Evolutionary conservation across 2,888 invertebrate genomes (phyloP), one percentile per base, ranked within the genome.

Genomic region (Lacanobia wlatinum): DNA sequence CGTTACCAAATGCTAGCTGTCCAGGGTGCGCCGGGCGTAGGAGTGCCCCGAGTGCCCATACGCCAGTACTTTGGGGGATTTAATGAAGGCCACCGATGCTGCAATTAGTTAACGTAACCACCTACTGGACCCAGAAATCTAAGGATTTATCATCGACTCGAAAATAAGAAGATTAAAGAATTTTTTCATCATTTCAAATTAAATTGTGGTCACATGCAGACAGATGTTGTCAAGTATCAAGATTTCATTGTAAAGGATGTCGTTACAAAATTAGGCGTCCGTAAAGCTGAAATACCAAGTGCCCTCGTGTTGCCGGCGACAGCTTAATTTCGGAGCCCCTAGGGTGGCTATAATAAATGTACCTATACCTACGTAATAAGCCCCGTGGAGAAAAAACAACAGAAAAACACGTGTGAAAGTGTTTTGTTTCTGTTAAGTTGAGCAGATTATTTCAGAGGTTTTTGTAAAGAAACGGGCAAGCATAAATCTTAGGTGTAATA

Each of bases 211-310:
- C 58, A 60, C 65, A 38, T 62, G 52, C 43, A 40, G 43, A 61
- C 82, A 77, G 79, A 75, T 86, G 86, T 64, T 69, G 59, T 78
- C 43, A 82, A 86, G 48, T 75, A 52, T 56, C 61, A 70, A 59
- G 50, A 67, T 80, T 83, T 74, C 50, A 60, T 28, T 73, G 56
- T 72, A 77, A 77, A 82, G 78, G 70, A 66, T 68, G 74, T 72
- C 65, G 76, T 78, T 83, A 79, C 53, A 86, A 86, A 86, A 84
- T 84, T 72, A 75, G 62, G 56, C 53, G 38, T 21, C 52, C 63
- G 40, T 71, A 68, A 73, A 53, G 52, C 58, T 81, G 58, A 71
- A 78, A 71, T 67, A 76, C 70, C 61, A 66, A 76, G 67, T 56
- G 52, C 61, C 46, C 53, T 73, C 62, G 56, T 58, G 56, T 65